Evolutionary conservation across 92 coral and sea anemone genomes (phyloP), one percentile per base, ranked within the genome.

Genomic region (Virgularia gustaviana): DNA sequence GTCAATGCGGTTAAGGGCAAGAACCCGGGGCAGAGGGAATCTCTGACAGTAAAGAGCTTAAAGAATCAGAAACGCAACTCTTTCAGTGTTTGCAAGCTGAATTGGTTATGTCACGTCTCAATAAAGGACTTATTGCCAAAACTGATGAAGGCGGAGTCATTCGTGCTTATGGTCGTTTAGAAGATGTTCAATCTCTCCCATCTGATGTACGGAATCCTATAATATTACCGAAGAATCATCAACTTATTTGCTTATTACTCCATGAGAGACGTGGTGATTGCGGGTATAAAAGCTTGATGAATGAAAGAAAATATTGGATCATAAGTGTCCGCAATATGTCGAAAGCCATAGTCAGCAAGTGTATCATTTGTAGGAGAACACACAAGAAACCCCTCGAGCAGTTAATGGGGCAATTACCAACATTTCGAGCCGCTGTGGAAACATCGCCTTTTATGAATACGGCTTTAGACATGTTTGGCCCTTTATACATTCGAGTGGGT

Each of bases 331-430:
- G 76, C 12, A 32, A 39, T 25, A 64, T 57, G 72, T 31, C 78
- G 7, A 83, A 55, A 37, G n/a, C 22, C 0, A 61, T 83, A 23
- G 74, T 71, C 0, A 60, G 51, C 19, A 63, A 41, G 3, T 83
- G 87, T 27, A 67, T 80, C 38, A 44, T 20, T 30, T 80, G 82
- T 43, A 66, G 79, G 36, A 80, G 73, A 52, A 51, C 73, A 15
- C 76, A 72, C 36, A 49, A 62, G 62, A 71, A 71, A 47, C 84
- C 81, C 35, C 77, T 83, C 4, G 81, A 72, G 9, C 88, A 83
- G 47, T 53, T 83, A 27, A 73, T 79, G 88, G 88, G 84, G 4
- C 84, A 83, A 57, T 8, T 83, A 9, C 88, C 88, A 31, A 83
- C 71, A 33, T 57, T 83, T 6, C 80, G 84, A 2, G 81, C 44